phyloP scores from a whole-genome alignment of 2,797 vertebrate species.

The Acanthurus lineatus region DNA sequence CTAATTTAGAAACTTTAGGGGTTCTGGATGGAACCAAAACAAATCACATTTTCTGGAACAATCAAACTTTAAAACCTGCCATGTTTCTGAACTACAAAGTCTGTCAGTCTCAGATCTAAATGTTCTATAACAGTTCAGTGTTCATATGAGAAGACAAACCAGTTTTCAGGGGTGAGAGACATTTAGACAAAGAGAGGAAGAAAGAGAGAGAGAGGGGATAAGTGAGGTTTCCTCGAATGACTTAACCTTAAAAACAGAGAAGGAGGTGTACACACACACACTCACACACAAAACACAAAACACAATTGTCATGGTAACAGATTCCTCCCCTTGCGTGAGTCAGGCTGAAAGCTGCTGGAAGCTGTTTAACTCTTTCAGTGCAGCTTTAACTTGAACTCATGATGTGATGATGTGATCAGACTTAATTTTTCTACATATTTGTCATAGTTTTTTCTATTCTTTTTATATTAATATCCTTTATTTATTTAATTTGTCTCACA shows the following conservation, averaged over 20 bases:
- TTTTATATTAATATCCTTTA: background rate
- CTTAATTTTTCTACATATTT: no score
- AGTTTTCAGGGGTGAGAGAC: background rate
- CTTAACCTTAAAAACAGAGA: slow-evolving; percentile 62
- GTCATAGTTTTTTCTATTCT: no score
- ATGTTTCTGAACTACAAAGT: no score
- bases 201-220: background rate
- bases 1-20: background rate
- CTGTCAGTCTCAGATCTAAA: no score
- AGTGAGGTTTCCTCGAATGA: slow-evolving; percentile 58
- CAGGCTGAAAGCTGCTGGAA: slow-evolving; percentile 7
- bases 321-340: background rate
- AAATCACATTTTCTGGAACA: no score
- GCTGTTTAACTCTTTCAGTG: slow-evolving; percentile 58
- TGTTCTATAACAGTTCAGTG: background rate
- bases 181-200: slow-evolving; percentile 10
- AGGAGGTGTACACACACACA: background rate
- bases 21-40: no score
- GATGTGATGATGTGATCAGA: no score
- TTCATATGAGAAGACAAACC: background rate
- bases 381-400: background rate
- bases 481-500: background rate
- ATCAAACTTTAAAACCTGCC: no score
- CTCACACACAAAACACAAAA: slow-evolving; percentile 15
- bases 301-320: slow-evolving; percentile 2